These are phyloP conservation scores for Poecile atricapillus DNA, from an alignment of 2,113 vertebrate species.

Conservation along the genomic window DNA sequence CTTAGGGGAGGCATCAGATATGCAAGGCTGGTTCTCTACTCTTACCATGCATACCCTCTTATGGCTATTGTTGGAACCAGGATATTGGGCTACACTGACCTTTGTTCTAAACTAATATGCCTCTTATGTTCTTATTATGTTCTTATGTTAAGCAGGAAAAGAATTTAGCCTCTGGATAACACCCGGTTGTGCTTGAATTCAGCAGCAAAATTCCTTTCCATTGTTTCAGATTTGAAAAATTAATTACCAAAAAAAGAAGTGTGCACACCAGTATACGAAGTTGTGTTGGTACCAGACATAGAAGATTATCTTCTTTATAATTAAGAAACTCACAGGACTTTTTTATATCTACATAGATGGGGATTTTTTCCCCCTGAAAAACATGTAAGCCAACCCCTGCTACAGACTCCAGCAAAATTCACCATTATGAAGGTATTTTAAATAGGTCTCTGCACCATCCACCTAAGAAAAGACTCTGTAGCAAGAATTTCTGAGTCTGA, in stretches of 20 bases:
- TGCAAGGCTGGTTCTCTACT: neutral
- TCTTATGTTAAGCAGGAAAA: constrained; percentile 65
- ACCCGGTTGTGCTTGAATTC: constrained; percentile 16
- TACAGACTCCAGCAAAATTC: neutral
- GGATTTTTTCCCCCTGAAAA: neutral
- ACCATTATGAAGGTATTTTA: neutral
- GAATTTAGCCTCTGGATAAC: constrained; percentile 60
- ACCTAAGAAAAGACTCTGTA: neutral
- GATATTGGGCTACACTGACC: constrained; percentile 55
- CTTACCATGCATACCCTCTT: neutral
- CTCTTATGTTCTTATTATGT: constrained; percentile 62
- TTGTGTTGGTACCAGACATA: neutral
- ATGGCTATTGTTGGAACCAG: constrained; percentile 40
- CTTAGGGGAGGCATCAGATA: neutral
- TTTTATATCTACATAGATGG: neutral
- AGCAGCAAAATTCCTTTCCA: constrained; percentile 39
- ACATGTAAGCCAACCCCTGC: neutral
- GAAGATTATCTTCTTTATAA: neutral
- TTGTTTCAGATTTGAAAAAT: neutral
- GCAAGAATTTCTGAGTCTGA: neutral
- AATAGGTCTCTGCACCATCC: neutral
- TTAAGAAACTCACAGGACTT: neutral
- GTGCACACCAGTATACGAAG: neutral
- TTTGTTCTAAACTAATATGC: constrained; percentile 61
- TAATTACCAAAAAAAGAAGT: neutral